Evolutionary conservation across 2,888 invertebrate species (phyloP).

Genomic region (Melieria omissa): DNA sequence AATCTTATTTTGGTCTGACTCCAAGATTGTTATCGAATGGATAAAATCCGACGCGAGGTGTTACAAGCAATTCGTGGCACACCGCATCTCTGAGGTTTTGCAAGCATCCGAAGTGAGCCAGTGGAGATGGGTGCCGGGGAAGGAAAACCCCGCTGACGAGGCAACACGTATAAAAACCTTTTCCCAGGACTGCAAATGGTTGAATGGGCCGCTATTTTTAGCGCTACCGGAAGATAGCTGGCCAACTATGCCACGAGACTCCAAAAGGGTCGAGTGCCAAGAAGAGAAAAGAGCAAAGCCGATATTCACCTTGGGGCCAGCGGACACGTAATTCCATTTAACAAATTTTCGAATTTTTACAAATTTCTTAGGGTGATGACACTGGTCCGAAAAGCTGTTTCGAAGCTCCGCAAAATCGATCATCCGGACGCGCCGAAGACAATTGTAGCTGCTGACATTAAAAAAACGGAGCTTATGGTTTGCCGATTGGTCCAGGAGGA

Average conservation of each 20-base stretch:
- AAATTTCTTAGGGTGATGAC: slow-evolving; percentile 10
- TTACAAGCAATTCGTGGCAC: slow-evolving; percentile 37
- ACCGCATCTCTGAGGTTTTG: slow-evolving; percentile 28
- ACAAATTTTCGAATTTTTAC: slow-evolving; percentile 25
- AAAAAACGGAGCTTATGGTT: not conserved
- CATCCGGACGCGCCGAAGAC: not conserved
- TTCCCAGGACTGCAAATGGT: slow-evolving; percentile 14
- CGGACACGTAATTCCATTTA: slow-evolving; percentile 17
- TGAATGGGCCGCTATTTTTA: slow-evolving; percentile 17
- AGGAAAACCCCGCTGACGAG: slow-evolving; percentile 22
- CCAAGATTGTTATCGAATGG: slow-evolving; percentile 33
- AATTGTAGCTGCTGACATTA: not conserved
- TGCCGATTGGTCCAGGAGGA: not conserved
- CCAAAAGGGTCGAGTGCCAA: not conserved
- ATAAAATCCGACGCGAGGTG: slow-evolving; percentile 33
- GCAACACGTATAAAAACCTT: slow-evolving; percentile 23
- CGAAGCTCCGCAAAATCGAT: not conserved
- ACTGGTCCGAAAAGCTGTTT: not conserved
- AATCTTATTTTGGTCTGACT: slow-evolving; percentile 33
- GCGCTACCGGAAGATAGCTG: slow-evolving; percentile 2
- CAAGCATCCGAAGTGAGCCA: slow-evolving; percentile 6
- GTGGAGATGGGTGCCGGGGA: slow-evolving; percentile 25
- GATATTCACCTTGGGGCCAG: not conserved
- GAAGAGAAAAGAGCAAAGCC: not conserved
- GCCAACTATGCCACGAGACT: not conserved